Evolutionary conservation across 2,888 invertebrate species (phyloP).

Genomic region (Aquatica leii): DNA sequence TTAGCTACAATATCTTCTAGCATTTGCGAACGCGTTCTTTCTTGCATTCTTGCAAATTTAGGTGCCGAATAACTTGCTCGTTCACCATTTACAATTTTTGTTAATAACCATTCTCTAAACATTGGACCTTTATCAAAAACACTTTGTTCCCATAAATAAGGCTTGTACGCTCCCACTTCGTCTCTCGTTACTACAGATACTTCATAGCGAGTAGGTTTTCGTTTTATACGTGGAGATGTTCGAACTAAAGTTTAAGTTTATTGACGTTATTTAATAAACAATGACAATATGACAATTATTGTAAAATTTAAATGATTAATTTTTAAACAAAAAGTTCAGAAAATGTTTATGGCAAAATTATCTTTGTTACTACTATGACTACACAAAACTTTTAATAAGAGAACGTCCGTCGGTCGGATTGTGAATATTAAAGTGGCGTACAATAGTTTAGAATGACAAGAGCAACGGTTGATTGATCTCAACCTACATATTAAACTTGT

Average conservation of each 20-base stretch:
- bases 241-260: conserved; percentile 78
- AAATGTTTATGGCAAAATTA: too few species aligned
- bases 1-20: conserved; percentile 93
- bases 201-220: conserved; percentile 88
- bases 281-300: too few species aligned
- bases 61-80: conserved; percentile 93
- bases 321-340: too few species aligned
- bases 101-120: conserved; percentile 94
- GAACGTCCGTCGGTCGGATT: too few species aligned
- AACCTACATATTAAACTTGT: too few species aligned
- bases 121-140: conserved; percentile 93
- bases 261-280: too few species aligned
- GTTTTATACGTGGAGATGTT: conserved; percentile 85
- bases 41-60: conserved; percentile 95
- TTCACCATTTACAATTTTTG: conserved; percentile 94
- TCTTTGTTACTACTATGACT: too few species aligned
- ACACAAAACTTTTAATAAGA: too few species aligned
- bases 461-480: too few species aligned
- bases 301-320: too few species aligned
- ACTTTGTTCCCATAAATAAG: conserved; percentile 94
- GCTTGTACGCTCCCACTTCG: conserved; percentile 95
- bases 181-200: conserved; percentile 93
- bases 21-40: conserved; percentile 92
- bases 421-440: too few species aligned
- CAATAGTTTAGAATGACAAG: too few species aligned